Percentiles rank a stretch among this genome's conserved stretches.
phyloP scores from a whole-genome alignment of 2,888 invertebrate species.

The Trypoxylon attenuatum region DNA sequence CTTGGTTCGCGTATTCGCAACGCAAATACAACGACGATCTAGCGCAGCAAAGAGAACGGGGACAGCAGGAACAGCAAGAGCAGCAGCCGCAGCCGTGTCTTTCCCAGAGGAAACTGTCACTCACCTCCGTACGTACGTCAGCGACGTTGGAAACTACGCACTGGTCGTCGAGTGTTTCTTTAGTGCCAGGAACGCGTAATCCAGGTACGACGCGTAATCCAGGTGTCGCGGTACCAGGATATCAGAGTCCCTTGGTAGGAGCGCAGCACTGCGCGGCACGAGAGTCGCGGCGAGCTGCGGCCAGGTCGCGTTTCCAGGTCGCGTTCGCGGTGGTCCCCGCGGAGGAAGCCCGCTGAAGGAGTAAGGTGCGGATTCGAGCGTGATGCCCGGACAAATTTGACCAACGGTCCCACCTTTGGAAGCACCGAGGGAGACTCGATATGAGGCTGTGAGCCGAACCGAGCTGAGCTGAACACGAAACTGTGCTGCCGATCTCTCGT shows the following conservation, averaged over 20 bases:
- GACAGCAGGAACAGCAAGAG: conserved; percentile 27
- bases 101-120: conserved; percentile 53
- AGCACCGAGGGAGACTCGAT: conserved; percentile 42
- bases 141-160: conserved; percentile 52
- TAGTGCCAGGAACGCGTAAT: no score
- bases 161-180: conserved; percentile 25
- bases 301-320: neutral
- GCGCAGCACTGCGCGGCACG: conserved; percentile 13
- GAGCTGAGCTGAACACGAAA: conserved; percentile 64
- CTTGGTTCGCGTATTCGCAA: conserved; percentile 2
- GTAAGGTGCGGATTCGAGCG: conserved; percentile 1
- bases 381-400: conserved; percentile 19
- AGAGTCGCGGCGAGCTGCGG: neutral
- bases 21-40: neutral
- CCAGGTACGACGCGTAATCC: neutral
- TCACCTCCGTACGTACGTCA: conserved; percentile 52
- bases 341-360: conserved; percentile 2
- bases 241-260: conserved; percentile 3
- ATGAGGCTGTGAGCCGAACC: conserved; percentile 58
- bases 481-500: conserved; percentile 70
- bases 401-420: conserved; percentile 24
- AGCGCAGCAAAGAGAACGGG: neutral
- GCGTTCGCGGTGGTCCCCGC: neutral
- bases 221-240: neutral
- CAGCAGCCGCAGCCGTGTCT: conserved; percentile 38